Percentiles rank a stretch among this genome's conserved stretches.
Conservation (phyloP, 2,113 vertebrate species). For the rat (Rattus norvegicus) region DNA sequence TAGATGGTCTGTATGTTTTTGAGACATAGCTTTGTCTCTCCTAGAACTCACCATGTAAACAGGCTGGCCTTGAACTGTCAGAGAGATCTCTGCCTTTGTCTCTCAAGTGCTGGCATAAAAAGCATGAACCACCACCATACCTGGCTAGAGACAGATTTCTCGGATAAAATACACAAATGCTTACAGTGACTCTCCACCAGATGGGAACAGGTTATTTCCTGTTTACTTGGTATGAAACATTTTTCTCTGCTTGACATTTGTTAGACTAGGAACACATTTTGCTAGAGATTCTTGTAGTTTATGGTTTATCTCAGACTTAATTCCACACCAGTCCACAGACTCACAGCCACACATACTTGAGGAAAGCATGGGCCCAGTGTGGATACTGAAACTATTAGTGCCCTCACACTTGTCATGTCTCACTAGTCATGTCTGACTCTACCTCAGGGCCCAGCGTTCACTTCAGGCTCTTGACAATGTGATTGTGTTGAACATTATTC, state of each 20-base stretch:
- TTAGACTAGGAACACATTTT: background rate
- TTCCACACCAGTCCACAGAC: background rate
- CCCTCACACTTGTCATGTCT: background rate
- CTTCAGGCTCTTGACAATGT: background rate
- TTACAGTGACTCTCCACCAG: conserved; percentile 26
- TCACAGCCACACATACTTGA: background rate
- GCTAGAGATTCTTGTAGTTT: background rate
- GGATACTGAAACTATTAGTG: background rate
- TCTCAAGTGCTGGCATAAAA: background rate
- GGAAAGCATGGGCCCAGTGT: background rate
- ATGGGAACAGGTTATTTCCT: conserved; percentile 21
- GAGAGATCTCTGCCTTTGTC: background rate
- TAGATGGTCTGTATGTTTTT: background rate
- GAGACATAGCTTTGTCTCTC: background rate
- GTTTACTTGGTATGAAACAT: background rate
- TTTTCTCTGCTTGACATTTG: conserved; percentile 51
- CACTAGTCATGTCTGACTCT: background rate
- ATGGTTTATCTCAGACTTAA: background rate
- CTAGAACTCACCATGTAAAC: background rate
- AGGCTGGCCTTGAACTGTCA: background rate
- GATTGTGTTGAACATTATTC: background rate
- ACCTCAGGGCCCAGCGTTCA: background rate
- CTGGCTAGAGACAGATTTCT: background rate
- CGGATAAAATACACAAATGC: conserved; percentile 34
- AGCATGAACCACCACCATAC: background rate